Percentiles rank a stretch among this genome's conserved stretches.
phyloP scores from a whole-genome alignment of 2,113 vertebrate genomes.

The Acanthisitta chloris region DNA sequence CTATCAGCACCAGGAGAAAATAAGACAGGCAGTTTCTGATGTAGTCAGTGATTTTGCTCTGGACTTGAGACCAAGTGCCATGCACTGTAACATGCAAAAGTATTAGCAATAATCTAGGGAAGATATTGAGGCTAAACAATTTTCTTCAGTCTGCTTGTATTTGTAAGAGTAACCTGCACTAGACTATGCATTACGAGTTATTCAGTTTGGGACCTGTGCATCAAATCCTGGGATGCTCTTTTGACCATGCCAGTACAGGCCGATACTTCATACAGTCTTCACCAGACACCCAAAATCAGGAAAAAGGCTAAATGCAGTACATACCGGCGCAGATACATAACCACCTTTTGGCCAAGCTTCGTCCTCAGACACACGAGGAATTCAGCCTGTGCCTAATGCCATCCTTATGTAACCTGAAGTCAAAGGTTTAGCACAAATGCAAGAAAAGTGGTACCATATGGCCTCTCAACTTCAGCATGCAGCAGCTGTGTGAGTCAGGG shows the following conservation, averaged over 20 bases:
- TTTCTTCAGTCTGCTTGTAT: neutral
- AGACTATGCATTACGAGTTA: neutral
- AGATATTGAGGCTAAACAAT: rapidly evolving
- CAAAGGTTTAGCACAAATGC: neutral
- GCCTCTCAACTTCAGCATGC: neutral
- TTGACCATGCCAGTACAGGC: neutral
- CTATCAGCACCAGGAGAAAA: neutral
- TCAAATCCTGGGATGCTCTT: neutral
- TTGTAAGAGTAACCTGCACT: neutral
- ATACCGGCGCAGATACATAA: neutral
- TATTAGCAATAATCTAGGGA: neutral
- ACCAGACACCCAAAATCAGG: neutral
- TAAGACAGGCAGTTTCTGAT: neutral
- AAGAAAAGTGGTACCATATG: neutral
- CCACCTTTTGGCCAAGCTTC: neutral
- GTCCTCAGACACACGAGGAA: neutral
- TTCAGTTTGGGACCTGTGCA: neutral
- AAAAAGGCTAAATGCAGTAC: neutral
- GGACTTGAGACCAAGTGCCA: neutral
- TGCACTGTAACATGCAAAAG: neutral
- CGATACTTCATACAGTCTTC: neutral
- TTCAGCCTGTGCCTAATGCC: neutral
- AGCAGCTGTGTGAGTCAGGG: neutral
- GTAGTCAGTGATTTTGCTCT: neutral
- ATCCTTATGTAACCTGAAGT: neutral